Base-by-base conservation (phyloP, 2,797 vertebrate species). In the Cryptoblepharus egeriae region DNA sequence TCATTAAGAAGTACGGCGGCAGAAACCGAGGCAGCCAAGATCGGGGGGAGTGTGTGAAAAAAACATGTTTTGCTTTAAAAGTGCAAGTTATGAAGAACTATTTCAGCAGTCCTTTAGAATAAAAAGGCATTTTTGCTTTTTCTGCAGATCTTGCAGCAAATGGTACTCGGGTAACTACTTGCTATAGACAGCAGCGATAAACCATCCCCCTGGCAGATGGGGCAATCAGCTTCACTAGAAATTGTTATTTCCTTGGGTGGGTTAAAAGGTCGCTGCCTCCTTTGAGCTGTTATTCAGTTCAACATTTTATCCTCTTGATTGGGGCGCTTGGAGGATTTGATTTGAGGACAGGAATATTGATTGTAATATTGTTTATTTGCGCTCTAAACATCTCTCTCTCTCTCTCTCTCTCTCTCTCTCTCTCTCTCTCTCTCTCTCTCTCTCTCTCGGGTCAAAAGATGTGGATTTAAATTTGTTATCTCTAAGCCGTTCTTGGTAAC, bases 391-490 rank as follows among this genome's bases (percentile, higher is more conserved):
- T 52, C 72, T 76, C 35, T 65, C n/a, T 24, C 37, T 15, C 11
- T 37, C 77, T 1, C 52, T 70, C 45, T 39, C 1, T 73, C 49
- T 39, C 20, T 57, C 32, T 37, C 42, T n/a, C 76, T 70, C 35
- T 0, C 65, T 65, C 49, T 35, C 1, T 71, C 11, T n/a, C 76
- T 70, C 35, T 0, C 65, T 65, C 49, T 35, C 1, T 71, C 11
- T 68, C 57, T 68, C 72, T 70, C 81, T 39, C 28, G 71, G 65
- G 52, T 15, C 77, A 70, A 61, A 24, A 0, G 30, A 84, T 88
- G 24, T 84, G 10, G 13, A 64, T 80, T 80, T 80, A 81, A 81
- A 89, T 71, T 37, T n/a, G 35, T 85, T 87, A 77, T 79, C 55
- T 61, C 75, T 75, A 2, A 69, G 13, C 76, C 5, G 71, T 1